Conservation (phyloP, 2,113 vertebrate species). For the Cephalophus harveyi region DNA sequence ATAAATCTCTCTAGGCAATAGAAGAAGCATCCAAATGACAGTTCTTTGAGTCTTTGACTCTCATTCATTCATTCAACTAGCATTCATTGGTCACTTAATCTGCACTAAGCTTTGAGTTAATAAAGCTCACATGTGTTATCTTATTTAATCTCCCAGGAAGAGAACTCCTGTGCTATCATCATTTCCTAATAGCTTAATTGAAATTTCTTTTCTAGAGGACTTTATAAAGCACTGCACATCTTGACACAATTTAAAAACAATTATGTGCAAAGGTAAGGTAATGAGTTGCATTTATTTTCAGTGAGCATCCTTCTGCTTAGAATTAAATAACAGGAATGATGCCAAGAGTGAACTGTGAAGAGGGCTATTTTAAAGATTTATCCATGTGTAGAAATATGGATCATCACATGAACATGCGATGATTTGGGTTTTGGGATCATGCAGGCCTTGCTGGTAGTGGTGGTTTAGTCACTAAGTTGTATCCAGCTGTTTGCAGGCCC, state of each 20-base stretch:
- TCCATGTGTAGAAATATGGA: background rate
- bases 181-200: background rate
- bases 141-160: background rate
- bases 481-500: background rate
- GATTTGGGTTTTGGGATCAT: background rate
- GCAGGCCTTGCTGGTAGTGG: background rate
- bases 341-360: background rate
- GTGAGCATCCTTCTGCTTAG: background rate
- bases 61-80: background rate
- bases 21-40: background rate
- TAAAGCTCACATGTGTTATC: background rate
- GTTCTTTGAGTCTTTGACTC: background rate
- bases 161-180: background rate
- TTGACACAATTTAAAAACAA: conserved; percentile 42
- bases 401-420: background rate
- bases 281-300: background rate
- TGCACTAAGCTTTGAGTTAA: background rate
- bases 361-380: background rate
- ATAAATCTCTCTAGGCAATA: background rate
- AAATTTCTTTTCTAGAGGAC: background rate
- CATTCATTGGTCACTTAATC: background rate
- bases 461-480: background rate
- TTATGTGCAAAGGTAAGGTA: conserved; percentile 24
- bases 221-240: background rate
- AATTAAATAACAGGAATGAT: background rate